Evolutionary conservation across 2,888 invertebrate genomes (phyloP).

Genomic region (Limnephilus marmoratus): DNA sequence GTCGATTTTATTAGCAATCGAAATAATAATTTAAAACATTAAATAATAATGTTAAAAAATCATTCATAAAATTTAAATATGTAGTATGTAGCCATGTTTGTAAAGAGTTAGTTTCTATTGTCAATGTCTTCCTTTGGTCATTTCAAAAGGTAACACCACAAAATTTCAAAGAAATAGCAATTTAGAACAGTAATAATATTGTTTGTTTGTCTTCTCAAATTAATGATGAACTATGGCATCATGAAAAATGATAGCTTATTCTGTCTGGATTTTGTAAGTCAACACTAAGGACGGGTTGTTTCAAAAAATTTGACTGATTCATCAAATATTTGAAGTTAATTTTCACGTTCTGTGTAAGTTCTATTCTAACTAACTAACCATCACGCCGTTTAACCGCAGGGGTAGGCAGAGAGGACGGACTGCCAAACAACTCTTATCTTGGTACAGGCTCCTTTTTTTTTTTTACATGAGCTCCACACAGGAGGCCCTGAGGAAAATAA

Average conservation of each 20-base stretch:
- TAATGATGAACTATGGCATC: no score
- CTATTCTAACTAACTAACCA: no score
- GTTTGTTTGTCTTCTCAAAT: background rate
- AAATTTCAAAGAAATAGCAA: background rate
- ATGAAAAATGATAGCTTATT: background rate
- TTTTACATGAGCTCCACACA: no score
- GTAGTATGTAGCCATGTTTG: background rate
- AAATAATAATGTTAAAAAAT: background rate
- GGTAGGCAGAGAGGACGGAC: no score
- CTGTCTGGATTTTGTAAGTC: background rate
- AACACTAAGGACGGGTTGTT: no score
- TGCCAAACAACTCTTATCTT: no score
- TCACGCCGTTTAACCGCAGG: no score
- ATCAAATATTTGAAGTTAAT: no score
- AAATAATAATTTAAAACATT: background rate
- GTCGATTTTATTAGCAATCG: background rate
- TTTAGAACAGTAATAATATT: background rate
- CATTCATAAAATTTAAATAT: background rate
- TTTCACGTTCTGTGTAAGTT: no score
- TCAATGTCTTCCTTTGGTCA: background rate
- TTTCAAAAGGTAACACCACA: background rate
- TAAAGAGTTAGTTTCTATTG: background rate
- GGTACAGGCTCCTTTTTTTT: no score
- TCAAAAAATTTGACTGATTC: no score
- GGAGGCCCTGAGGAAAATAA: no score